A percentile compares a stretch with the other conserved stretches of the same genome.
Evolutionary conservation across 2,113 vertebrate genomes (phyloP).

Genomic region (Lophius piscatorius): DNA sequence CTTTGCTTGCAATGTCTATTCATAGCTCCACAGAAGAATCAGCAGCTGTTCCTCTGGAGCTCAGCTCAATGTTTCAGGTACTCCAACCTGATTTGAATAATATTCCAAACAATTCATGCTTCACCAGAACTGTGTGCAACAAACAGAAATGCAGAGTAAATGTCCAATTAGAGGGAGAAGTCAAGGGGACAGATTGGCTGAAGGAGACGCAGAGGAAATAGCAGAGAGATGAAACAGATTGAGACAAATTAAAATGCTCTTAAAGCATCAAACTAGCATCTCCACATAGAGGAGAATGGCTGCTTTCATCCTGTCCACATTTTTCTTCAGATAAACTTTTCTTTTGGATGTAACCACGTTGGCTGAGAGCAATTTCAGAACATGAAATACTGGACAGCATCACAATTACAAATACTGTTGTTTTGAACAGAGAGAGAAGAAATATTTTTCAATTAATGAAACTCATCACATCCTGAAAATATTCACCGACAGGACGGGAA

Average conservation of each 20-base stretch:
- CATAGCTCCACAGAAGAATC: too few relatives aligned
- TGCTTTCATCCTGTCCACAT: conserved; percentile 55
- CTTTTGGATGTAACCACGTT: conserved; percentile 35
- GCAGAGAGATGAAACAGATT: conserved; percentile 65
- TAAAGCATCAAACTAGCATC: conserved; percentile 34
- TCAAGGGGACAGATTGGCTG: conserved; percentile 41
- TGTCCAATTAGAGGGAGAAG: conserved; percentile 74
- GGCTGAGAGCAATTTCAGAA: conserved; percentile 16
- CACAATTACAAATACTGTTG: too few relatives aligned
- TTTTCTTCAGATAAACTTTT: conserved; percentile 16
- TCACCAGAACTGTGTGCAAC: conserved; percentile 44
- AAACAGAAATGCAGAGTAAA: conserved; percentile 59
- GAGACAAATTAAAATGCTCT: conserved; percentile 69
- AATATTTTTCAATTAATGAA: too few relatives aligned
- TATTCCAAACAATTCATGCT: conserved; percentile 58
- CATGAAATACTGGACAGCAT: too few relatives aligned
- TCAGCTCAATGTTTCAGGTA: conserved; percentile 33
- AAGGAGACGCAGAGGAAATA: conserved; percentile 30
- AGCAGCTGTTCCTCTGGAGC: conserved; percentile 19
- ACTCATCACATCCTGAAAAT: too few relatives aligned
- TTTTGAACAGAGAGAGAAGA: too few relatives aligned
- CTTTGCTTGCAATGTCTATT: too few relatives aligned
- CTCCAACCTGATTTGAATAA: conserved; percentile 54
- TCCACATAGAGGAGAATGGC: conserved; percentile 37
- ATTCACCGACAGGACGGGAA: too few relatives aligned